phyloP scores from a whole-genome alignment of 2,888 invertebrate species.

The Nymphalis c-album region DNA sequence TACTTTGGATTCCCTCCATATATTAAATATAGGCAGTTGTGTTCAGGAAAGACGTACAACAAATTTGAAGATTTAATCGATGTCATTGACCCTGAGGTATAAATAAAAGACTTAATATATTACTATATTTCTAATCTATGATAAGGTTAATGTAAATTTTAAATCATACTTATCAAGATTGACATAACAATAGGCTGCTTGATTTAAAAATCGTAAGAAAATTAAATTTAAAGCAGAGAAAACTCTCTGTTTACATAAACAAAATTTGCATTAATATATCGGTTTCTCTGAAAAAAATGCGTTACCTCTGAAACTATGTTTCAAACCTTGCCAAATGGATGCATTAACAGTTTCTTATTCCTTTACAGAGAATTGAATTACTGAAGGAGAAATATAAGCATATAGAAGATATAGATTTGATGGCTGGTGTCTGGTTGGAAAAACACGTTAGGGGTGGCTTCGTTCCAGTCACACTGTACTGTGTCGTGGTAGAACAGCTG shows the following conservation, averaged over 20 bases:
- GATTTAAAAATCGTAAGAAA: too few species aligned
- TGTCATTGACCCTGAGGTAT: conserved; percentile 74
- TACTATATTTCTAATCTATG: neutral
- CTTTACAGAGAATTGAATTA: conserved; percentile 45
- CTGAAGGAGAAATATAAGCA: conserved; percentile 60
- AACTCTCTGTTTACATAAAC: too few species aligned
- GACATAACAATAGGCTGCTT: too few species aligned
- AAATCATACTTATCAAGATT: neutral
- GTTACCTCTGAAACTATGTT: too few species aligned
- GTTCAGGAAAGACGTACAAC: conserved; percentile 85
- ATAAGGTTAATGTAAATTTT: neutral
- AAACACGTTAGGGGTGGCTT: conserved; percentile 88
- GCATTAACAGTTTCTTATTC: neutral
- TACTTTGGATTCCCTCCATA: conserved; percentile 92
- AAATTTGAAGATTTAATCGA: conserved; percentile 87
- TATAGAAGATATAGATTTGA: conserved; percentile 91
- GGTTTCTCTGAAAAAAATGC: too few species aligned
- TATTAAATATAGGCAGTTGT: conserved; percentile 90
- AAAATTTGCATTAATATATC: too few species aligned
- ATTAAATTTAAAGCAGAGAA: too few species aligned
- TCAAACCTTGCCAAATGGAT: neutral
- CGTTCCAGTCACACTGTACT: conserved; percentile 92
- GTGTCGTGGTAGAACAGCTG: conserved; percentile 91
- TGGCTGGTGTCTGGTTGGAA: conserved; percentile 93
- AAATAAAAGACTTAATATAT: conserved; percentile 4